Evolutionary conservation across 1,140 invertebrate genomes (phyloP).

Genomic region (Camponotus pennsylvanicus): DNA sequence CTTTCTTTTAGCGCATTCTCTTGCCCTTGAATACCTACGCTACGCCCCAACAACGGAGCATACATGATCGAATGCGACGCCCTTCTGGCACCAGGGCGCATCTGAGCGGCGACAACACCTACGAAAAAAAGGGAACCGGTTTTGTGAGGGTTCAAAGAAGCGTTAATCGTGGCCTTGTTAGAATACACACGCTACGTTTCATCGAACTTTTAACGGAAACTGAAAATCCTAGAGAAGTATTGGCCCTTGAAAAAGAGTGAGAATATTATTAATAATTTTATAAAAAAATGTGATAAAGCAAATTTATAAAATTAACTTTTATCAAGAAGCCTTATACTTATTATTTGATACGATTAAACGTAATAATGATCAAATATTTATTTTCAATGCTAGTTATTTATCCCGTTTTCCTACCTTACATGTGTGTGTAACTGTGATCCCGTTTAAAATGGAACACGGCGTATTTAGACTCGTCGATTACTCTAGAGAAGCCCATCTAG

Average conservation of each 20-base stretch:
- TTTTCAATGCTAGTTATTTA: background rate
- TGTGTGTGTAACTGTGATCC: background rate
- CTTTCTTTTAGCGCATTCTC: constrained; percentile 46
- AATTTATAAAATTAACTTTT: background rate
- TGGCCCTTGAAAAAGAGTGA: background rate
- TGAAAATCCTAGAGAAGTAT: background rate
- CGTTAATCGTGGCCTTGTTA: constrained; percentile 43
- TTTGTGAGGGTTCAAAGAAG: constrained; percentile 59
- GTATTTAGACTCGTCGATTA: constrained; percentile 16
- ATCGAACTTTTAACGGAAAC: constrained; percentile 13
- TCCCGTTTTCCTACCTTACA: background rate
- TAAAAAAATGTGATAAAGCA: background rate
- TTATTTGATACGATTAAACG: background rate
- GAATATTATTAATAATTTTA: background rate
- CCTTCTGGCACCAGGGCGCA: constrained; percentile 50
- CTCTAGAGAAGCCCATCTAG: constrained; percentile 1
- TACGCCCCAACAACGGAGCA: constrained; percentile 65
- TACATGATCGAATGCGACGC: constrained; percentile 31
- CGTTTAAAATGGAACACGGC: background rate
- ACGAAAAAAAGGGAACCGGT: constrained; percentile 64
- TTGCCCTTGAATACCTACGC: constrained; percentile 69
- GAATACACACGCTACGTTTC: constrained; percentile 7
- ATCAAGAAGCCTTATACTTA: background rate
- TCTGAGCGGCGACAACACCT: constrained; percentile 63
- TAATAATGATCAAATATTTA: background rate